Conservation (phyloP, 2,113 vertebrate species). For the Eudyptes chrysolophus region DNA sequence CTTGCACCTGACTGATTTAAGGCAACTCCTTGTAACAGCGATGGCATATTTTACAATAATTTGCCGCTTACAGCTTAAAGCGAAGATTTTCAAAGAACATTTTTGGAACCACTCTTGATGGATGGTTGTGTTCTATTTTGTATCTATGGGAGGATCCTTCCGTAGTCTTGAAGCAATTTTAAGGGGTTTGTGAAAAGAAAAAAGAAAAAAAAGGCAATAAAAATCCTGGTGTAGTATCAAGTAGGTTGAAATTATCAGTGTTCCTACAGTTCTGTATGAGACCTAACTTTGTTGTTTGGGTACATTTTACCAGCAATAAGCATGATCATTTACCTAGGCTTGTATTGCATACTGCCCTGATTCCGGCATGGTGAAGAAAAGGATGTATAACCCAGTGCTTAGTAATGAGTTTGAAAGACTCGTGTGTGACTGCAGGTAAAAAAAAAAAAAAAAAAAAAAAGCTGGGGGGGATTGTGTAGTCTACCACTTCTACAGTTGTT, state of each 20-base stretch:
- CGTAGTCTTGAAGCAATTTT: background rate
- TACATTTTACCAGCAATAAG: background rate
- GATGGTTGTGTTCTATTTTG: background rate
- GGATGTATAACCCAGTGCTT: background rate
- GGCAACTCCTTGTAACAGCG: background rate
- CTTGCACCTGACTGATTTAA: background rate
- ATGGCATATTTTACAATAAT: background rate
- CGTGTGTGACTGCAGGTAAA: background rate
- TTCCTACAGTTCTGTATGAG: background rate
- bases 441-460: background rate
- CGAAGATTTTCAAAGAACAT: background rate
- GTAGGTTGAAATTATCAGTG: background rate
- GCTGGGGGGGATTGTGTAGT: background rate
- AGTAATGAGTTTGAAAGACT: background rate
- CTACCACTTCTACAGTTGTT: background rate
- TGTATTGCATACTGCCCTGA: background rate
- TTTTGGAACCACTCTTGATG: background rate
- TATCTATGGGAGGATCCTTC: background rate
- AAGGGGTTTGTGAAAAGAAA: background rate
- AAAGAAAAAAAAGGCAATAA: background rate
- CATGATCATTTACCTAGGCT: background rate
- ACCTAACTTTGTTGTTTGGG: background rate
- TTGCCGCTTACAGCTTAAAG: background rate
- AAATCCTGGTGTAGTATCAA: background rate
- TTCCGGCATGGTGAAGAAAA: background rate